phyloP scores from a whole-genome alignment of 2,888 invertebrate genomes.

The Hirtodrosophila cameraria region DNA sequence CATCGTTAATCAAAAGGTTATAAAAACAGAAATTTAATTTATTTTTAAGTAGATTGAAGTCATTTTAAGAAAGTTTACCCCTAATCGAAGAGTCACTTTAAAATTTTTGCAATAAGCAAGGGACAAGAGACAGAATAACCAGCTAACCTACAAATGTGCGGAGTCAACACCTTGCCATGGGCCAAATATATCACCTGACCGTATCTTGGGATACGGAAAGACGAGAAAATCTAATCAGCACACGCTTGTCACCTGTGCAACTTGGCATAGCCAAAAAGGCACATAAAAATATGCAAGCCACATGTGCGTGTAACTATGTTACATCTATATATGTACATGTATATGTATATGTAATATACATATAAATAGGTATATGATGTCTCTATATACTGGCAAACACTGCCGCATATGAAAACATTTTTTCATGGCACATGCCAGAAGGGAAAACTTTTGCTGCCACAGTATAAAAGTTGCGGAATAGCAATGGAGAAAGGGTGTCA shows the following conservation, averaged over 20 bases:
- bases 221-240: constrained; percentile 71
- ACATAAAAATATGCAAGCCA: constrained; percentile 20
- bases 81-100: too few relatives aligned
- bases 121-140: constrained; percentile 37
- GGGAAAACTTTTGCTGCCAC: constrained; percentile 48
- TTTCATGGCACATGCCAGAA: constrained; percentile 49
- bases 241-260: constrained; percentile 47
- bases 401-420: constrained; percentile 37
- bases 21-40: background rate
- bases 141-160: constrained; percentile 64
- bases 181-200: constrained; percentile 46
- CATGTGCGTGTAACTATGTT: background rate
- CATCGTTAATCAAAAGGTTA: too few relatives aligned
- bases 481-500: constrained; percentile 18
- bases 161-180: constrained; percentile 7
- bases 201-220: constrained; percentile 37
- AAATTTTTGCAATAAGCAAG: too few relatives aligned
- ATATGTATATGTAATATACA: background rate
- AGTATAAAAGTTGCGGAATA: constrained; percentile 40
- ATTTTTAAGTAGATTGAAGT: background rate
- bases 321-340: background rate
- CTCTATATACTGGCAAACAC: constrained; percentile 19
- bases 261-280: background rate
- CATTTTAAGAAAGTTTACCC: too few relatives aligned
- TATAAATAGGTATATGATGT: constrained; percentile 11